Conservation (phyloP, 2,888 invertebrate species). For the Hyles lineata region DNA sequence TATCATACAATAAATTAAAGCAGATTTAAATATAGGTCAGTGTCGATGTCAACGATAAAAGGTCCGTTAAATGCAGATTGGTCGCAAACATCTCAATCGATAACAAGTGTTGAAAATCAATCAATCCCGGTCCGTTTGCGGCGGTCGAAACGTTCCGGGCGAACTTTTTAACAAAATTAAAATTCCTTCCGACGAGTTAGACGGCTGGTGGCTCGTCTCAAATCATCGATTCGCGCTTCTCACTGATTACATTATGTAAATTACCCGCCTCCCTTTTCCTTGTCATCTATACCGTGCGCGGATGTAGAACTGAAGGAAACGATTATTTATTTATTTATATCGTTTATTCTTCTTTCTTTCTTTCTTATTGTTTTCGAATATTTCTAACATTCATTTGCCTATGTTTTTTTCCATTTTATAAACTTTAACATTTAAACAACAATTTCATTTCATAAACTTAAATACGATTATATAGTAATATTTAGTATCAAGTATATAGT, state of each 20-base stretch:
- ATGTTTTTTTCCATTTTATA: too few species aligned
- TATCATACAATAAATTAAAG: too few species aligned
- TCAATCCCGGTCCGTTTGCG: slow-evolving; percentile 1
- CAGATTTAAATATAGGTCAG: too few species aligned
- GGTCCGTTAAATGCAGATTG: neutral
- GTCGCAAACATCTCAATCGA: slow-evolving; percentile 23
- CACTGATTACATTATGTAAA: slow-evolving; percentile 72
- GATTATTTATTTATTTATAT: neutral
- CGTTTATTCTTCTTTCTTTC: too few species aligned
- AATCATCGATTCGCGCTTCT: slow-evolving; percentile 63
- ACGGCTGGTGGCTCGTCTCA: slow-evolving; percentile 36
- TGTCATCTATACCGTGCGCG: slow-evolving; percentile 51
- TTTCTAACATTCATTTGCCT: too few species aligned
- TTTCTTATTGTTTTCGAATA: too few species aligned
- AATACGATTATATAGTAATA: too few species aligned
- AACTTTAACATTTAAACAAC: too few species aligned
- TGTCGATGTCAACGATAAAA: too few species aligned
- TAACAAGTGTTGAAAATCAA: slow-evolving; percentile 19
- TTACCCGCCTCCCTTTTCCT: slow-evolving; percentile 53
- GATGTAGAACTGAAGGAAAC: slow-evolving; percentile 16
- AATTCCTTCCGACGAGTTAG: slow-evolving; percentile 27
- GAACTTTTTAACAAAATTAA: slow-evolving; percentile 29
- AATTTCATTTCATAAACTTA: too few species aligned
- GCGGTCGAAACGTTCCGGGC: neutral
- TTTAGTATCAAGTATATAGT: too few species aligned